Evolutionary conservation across 2,797 vertebrate genomes (phyloP).

Genomic region (Clarias pachynema): DNA sequence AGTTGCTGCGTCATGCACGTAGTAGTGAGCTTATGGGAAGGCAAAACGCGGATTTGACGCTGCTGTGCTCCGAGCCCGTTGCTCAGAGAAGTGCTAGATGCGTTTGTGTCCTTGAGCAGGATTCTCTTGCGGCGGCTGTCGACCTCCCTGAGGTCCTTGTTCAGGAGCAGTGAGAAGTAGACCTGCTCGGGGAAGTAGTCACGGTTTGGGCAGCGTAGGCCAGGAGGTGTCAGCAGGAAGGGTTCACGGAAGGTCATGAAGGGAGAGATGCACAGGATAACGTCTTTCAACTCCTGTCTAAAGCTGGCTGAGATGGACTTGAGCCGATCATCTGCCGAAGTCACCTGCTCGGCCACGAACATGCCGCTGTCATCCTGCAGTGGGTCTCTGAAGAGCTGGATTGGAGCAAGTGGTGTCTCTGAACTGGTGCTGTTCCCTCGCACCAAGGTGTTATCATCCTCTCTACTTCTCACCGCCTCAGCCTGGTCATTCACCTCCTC

Average conservation of each 20-base stretch:
- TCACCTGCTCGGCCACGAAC: conserved; percentile 87
- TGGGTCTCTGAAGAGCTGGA: conserved; percentile 88
- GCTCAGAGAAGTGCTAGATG: conserved; percentile 68
- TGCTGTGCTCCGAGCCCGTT: conserved; percentile 73
- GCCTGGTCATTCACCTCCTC: conserved; percentile 50
- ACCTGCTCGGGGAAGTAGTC: conserved; percentile 95
- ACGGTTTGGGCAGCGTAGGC: conserved; percentile 90
- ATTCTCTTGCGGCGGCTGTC: conserved; percentile 90
- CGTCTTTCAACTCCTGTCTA: conserved; percentile 93
- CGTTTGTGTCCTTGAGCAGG: conserved; percentile 84
- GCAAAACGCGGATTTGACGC: conserved; percentile 79
- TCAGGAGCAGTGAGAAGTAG: conserved; percentile 90
- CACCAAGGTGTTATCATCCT: conserved; percentile 61
- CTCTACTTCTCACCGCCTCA: conserved; percentile 55
- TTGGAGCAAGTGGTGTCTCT: conserved; percentile 67
- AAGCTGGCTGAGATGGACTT: conserved; percentile 87
- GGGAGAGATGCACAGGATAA: conserved; percentile 94
- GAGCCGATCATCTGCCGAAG: conserved; percentile 88
- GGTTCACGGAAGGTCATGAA: conserved; percentile 91
- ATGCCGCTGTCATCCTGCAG: conserved; percentile 95
- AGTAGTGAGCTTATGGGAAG: conserved; percentile 86
- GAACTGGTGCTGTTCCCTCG: conserved; percentile 63
- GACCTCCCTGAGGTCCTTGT: conserved; percentile 90
- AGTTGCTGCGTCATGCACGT: conserved; percentile 87
- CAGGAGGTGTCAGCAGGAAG: conserved; percentile 85